Evolutionary conservation across 2,113 vertebrate genomes (phyloP).

Genomic region (Geococcyx californianus): DNA sequence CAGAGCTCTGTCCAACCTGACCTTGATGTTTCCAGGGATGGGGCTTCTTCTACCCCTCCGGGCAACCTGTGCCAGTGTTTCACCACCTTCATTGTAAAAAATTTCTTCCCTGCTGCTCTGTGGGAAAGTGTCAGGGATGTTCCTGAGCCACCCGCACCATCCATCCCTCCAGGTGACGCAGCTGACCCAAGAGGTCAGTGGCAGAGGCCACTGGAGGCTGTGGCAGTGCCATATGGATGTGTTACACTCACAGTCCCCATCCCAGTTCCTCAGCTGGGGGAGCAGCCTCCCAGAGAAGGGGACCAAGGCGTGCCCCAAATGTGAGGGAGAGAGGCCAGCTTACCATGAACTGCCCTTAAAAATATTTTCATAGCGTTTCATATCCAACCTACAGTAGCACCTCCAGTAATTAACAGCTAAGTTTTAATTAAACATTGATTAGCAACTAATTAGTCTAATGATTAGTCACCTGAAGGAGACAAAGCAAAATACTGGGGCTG

Average conservation of each 20-base stretch:
- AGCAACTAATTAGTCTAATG: slow-evolving; percentile 89
- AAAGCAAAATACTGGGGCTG: slow-evolving; percentile 70
- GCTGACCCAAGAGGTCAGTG: accelerated
- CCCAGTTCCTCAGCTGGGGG: neutral
- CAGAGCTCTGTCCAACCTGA: too few relatives aligned
- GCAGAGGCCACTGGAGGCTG: neutral
- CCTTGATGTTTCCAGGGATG: too few relatives aligned
- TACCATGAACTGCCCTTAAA: neutral
- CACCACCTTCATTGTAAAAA: neutral
- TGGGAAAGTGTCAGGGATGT: accelerated
- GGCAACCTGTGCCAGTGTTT: neutral
- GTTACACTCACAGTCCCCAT: accelerated
- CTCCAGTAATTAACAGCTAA: slow-evolving; percentile 83
- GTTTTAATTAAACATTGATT: slow-evolving; percentile 95
- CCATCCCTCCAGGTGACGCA: accelerated
- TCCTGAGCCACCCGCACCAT: accelerated
- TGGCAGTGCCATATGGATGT: accelerated
- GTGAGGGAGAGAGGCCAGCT: accelerated
- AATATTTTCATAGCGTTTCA: slow-evolving; percentile 17
- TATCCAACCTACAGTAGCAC: slow-evolving; percentile 70
- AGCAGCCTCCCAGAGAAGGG: neutral
- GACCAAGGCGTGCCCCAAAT: neutral
- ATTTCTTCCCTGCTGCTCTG: neutral
- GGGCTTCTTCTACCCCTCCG: too few relatives aligned
- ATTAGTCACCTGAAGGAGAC: slow-evolving; percentile 83